Base-by-base conservation (phyloP, 2,797 vertebrate species). In the Ibycter americanus region DNA sequence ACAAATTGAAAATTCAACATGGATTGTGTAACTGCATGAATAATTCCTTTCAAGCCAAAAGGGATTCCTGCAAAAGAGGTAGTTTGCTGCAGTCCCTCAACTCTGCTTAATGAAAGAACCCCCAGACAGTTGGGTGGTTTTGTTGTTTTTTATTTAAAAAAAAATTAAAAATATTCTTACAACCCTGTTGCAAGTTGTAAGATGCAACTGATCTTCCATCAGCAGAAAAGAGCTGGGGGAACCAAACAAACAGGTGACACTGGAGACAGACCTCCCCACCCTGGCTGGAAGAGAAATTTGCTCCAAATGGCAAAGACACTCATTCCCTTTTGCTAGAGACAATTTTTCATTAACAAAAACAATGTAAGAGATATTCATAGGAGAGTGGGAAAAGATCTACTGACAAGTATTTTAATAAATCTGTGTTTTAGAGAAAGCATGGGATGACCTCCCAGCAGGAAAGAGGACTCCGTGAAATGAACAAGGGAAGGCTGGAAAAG, bases 1-100 rank as follows among this genome's bases (percentile, higher is more conserved):
- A 96, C 96, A 96, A 97, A 97, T 84, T 96, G 90, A 97, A 97
- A 97, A 97, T 95, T 95, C 95, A 97, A 40, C 11, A 46, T 92
- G 68, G 78, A 94, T 96, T 97, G 62, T 5, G 0, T 93, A 97
- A 97, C 88, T 49, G 62, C 83, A 89, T 88, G 74, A 97, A 92
- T 96, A 94, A 95, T 91, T 95, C 76, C 88, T 95, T 96, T 97
- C 85, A 94, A 85, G 79, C 61, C 81, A 67, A 80, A 93, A 81
- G 68, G 63, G 71, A 95, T 90, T 95, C 82, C 90, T 81, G 89
- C 68, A 89, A 52, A 81, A 94, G 83, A 93, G 78, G 78, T 73
- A 52, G 62, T 34, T 90, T 87, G 40, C 66, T 93, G 62, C 58
- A 92, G 54, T 86, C 51, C 74, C 52, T 93, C 76, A 65, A 61